Base-by-base conservation (phyloP, 2,888 invertebrate species). In the Coenonympha glycerion region DNA sequence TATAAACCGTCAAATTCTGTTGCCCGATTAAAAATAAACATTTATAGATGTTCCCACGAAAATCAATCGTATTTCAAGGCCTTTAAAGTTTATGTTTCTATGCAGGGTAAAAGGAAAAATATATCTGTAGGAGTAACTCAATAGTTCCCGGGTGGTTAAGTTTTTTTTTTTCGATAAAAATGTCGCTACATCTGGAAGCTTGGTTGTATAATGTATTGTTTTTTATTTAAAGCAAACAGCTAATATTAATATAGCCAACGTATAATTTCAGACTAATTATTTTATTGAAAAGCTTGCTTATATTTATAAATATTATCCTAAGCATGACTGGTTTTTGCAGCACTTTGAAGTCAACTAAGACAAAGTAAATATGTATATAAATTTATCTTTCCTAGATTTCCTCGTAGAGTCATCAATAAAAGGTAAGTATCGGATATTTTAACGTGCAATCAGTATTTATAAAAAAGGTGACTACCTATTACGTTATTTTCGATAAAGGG, bases 101-200 rank as follows among this genome's bases (percentile, higher is more conserved):
- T 50, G 19, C 11, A 2, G 6, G 1, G 8, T 19, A 1, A 18
- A 33, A 47, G 55, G 21, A 51, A 71, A 73, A 75, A 74, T 68
- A 71, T 70, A 73, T 73, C 70, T 68, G 65, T 8, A 49, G 59
- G 68, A 56, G 82, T 66, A 78, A 83, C 64, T 47, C 55, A 70
- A 83, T 76, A 76, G 71, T 68, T 68, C 55, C 58, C 55, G 63
- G 69, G 69, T 53, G 64, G 66, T 66, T 66, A 60, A 37, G 72
- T 76, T 66, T 49, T 52, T 58, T 52, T 56, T 52, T 56, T 63
- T 30, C 1, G 13, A 13, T 30, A 30, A 30, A 61, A 68, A 62
- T 54, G 60, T 61, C 55, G 52, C 18, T 21, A 21, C 19, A 36
- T 6, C 9, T 9, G 26, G 8, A 8, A 26, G 8, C 8, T 26